Evolutionary conservation across 1,140 invertebrate genomes (phyloP).

Genomic region (Stegodyphus mimosarum): DNA sequence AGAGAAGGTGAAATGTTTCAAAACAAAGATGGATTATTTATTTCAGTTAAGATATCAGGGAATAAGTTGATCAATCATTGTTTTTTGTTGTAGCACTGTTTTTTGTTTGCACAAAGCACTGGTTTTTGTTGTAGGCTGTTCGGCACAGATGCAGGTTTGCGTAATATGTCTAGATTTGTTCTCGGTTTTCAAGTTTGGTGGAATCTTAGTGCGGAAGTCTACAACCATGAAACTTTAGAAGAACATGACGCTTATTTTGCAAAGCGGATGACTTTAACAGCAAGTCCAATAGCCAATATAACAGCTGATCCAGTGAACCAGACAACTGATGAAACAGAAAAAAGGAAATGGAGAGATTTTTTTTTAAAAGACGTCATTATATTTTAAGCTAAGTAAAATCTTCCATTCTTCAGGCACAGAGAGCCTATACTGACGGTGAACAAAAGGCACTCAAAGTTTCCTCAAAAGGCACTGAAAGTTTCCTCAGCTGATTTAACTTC

Average conservation of each 20-base stretch:
- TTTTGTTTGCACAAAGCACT: no score
- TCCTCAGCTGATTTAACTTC: no score
- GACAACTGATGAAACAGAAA: not conserved
- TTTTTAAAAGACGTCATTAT: not conserved
- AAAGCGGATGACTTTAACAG: not conserved
- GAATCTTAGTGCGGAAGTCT: not conserved
- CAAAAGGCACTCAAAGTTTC: no score
- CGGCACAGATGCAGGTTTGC: not conserved
- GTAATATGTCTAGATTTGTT: not conserved
- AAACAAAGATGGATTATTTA: no score
- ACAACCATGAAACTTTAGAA: not conserved
- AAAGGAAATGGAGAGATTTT: slow-evolving; percentile 1
- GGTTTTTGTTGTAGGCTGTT: no score
- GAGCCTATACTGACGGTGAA: no score
- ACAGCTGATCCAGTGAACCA: not conserved
- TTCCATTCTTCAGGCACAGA: no score
- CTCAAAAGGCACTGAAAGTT: no score
- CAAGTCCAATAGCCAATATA: not conserved
- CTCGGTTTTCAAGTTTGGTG: slow-evolving; percentile 2
- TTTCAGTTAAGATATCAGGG: no score
- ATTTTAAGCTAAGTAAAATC: not conserved
- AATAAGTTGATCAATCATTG: no score
- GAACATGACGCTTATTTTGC: not conserved
- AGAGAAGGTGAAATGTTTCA: no score
- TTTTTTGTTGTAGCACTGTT: no score